phyloP scores from a whole-genome alignment of 2,888 invertebrate species.

The Cerceris ruficornis region DNA sequence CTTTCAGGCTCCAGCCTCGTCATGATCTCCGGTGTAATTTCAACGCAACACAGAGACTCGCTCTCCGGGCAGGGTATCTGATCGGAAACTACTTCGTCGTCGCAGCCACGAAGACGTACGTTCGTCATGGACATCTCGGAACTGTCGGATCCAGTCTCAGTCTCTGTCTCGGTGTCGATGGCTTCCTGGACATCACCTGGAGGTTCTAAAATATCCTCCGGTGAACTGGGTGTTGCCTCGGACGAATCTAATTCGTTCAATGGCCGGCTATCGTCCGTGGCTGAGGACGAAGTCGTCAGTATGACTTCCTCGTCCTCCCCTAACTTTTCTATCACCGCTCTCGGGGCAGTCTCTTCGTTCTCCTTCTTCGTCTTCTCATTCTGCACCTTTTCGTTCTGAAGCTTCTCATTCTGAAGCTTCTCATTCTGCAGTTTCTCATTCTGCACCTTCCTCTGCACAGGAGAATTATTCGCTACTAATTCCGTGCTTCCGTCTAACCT shows the following conservation, averaged over 20 bases:
- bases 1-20: conserved; percentile 75
- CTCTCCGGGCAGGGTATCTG: conserved; percentile 64
- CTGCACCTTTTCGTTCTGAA: conserved; percentile 23
- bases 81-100: conserved; percentile 61
- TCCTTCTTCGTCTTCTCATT: background rate
- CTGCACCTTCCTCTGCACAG: no score
- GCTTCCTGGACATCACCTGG: conserved; percentile 50
- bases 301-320: conserved; percentile 47
- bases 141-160: conserved; percentile 76
- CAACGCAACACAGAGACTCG: conserved; percentile 69
- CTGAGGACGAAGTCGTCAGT: conserved; percentile 12
- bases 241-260: conserved; percentile 27
- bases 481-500: conserved; percentile 51
- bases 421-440: no score
- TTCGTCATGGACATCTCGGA: conserved; percentile 67
- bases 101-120: conserved; percentile 55
- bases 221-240: conserved; percentile 45
- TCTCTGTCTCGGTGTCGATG: conserved; percentile 73
- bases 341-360: conserved; percentile 30
- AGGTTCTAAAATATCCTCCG: conserved; percentile 40
- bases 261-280: background rate
- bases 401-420: no score
- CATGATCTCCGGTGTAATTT: conserved; percentile 65
- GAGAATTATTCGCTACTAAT: no score
- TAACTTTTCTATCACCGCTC: conserved; percentile 46